phyloP scores from a whole-genome alignment of 2,113 vertebrate species.

The Sardina pilchardus region DNA sequence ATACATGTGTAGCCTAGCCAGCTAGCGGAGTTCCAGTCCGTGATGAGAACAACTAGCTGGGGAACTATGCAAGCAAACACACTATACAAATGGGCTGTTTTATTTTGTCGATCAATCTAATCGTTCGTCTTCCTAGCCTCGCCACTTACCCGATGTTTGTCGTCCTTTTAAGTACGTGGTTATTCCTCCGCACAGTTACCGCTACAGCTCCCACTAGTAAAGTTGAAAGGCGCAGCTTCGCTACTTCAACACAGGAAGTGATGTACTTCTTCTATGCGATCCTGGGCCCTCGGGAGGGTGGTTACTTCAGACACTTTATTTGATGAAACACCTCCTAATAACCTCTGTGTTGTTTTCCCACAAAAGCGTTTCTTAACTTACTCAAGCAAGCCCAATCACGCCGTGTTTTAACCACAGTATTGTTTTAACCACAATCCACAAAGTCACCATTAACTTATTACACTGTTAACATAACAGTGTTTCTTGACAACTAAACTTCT shows the following conservation, averaged over 20 bases:
- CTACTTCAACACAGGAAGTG: constrained; percentile 40
- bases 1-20: constrained; percentile 13
- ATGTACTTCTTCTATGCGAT: constrained; percentile 22
- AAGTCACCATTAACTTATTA: neutral
- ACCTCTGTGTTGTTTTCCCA: neutral
- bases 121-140: neutral
- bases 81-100: neutral
- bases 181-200: neutral
- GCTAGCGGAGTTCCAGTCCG: constrained; percentile 10
- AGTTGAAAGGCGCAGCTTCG: neutral
- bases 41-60: neutral
- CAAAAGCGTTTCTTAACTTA: neutral
- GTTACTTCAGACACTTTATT: neutral
- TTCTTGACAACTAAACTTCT: no score
- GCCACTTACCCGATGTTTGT: neutral
- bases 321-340: neutral
- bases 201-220: neutral
- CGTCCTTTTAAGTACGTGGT: neutral
- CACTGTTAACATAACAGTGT: neutral
- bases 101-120: neutral
- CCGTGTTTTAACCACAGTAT: neutral
- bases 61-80: neutral
- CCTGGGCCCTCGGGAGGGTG: constrained; percentile 7
- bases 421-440: neutral
- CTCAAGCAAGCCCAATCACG: no score